Conservation (phyloP, 2,113 vertebrate genomes). For the Falco punctatus region DNA sequence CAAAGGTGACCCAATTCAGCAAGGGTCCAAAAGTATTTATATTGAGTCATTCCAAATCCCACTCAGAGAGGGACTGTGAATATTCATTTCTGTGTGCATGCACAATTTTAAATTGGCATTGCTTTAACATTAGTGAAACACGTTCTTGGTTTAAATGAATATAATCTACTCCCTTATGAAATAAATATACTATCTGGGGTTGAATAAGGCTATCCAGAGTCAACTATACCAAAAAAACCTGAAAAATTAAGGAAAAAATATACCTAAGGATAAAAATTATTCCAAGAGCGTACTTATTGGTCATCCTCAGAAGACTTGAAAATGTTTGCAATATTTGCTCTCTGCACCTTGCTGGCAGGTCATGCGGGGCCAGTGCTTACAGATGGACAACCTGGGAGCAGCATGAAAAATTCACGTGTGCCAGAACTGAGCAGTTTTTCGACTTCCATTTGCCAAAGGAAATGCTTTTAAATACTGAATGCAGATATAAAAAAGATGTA, state of each 20-base stretch:
- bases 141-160: not conserved
- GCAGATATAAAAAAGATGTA: not conserved
- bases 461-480: not conserved
- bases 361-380: not conserved
- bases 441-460: conserved; percentile 14
- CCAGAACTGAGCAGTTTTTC: not conserved
- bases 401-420: not conserved
- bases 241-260: not conserved
- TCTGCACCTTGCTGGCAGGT: not conserved
- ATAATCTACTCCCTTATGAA: not conserved
- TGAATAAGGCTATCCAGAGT: not conserved
- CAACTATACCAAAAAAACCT: not conserved
- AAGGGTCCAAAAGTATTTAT: not conserved
- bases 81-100: not conserved
- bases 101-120: not conserved
- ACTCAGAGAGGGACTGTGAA: not conserved
- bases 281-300: not conserved
- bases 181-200: not conserved
- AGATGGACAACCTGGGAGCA: conserved; percentile 46
- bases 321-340: not conserved
- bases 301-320: not conserved
- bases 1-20: not conserved
- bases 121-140: not conserved
- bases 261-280: not conserved
- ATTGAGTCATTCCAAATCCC: not conserved